These are phyloP conservation scores for Eidolon dupreanum DNA, from an alignment of 2,797 vertebrate genomes.

Conservation along the genomic window DNA sequence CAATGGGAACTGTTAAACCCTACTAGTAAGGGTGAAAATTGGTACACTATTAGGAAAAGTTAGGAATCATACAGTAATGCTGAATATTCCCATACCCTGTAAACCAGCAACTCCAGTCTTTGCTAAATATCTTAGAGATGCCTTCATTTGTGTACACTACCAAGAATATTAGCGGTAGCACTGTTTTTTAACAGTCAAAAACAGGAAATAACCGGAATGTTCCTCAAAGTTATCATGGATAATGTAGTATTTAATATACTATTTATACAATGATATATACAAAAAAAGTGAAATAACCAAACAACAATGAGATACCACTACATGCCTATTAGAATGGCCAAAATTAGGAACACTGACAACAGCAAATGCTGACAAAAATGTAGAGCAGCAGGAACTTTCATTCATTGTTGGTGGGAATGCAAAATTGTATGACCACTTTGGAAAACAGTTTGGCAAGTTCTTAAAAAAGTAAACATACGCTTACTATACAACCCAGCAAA, in stretches of 20 bases:
- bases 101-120: constrained; percentile 30
- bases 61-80: neutral
- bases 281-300: neutral
- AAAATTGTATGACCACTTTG: neutral
- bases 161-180: neutral
- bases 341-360: neutral
- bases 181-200: neutral
- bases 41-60: neutral
- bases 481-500: neutral
- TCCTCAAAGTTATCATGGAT: neutral
- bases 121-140: neutral
- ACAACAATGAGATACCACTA: neutral
- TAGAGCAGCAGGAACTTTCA: neutral
- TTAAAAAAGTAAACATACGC: neutral
- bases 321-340: neutral
- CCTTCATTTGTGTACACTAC: neutral
- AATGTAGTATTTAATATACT: neutral
- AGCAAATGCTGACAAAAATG: neutral
- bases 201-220: neutral
- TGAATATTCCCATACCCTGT: neutral
- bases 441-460: neutral
- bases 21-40: neutral
- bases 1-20: neutral
- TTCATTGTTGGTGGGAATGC: neutral
- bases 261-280: neutral